phyloP scores from a whole-genome alignment of 2,113 vertebrate genomes.

The Salvelinus sp. region DNA sequence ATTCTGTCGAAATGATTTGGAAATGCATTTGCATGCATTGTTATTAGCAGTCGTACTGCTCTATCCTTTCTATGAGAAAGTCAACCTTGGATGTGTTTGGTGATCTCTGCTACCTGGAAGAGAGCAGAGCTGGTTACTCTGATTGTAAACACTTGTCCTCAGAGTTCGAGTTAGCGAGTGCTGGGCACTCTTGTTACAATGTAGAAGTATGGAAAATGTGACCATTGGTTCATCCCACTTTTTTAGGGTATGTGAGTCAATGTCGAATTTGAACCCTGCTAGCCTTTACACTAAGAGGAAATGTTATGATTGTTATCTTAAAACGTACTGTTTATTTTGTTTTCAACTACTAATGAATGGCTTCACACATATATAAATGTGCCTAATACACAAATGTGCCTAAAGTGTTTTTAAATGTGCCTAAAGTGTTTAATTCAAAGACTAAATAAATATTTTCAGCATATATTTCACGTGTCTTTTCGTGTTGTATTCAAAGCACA shows the following conservation, averaged over 20 bases:
- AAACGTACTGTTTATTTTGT: too few relatives aligned
- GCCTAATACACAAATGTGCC: too few relatives aligned
- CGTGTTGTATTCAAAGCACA: too few relatives aligned
- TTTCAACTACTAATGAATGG: too few relatives aligned
- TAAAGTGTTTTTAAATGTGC: too few relatives aligned
- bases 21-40: slow-evolving; percentile 5
- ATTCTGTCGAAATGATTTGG: background rate
- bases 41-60: slow-evolving; percentile 9
- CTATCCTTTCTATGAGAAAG: slow-evolving; percentile 3
- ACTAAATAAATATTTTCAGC: too few relatives aligned
- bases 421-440: too few relatives aligned
- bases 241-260: background rate
- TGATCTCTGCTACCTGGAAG: background rate
- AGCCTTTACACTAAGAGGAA: too few relatives aligned
- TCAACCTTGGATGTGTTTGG: background rate
- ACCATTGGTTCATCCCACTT: background rate
- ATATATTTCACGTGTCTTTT: too few relatives aligned
- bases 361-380: too few relatives aligned
- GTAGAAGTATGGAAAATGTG: background rate
- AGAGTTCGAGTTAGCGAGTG: background rate
- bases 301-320: too few relatives aligned
- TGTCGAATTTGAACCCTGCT: too few relatives aligned
- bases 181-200: background rate
- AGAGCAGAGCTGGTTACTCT: background rate
- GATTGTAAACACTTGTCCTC: background rate